Evolutionary conservation across 2,113 vertebrate genomes (phyloP), one percentile per base, ranked within the genome.

Genomic region (Noturus placidus): DNA sequence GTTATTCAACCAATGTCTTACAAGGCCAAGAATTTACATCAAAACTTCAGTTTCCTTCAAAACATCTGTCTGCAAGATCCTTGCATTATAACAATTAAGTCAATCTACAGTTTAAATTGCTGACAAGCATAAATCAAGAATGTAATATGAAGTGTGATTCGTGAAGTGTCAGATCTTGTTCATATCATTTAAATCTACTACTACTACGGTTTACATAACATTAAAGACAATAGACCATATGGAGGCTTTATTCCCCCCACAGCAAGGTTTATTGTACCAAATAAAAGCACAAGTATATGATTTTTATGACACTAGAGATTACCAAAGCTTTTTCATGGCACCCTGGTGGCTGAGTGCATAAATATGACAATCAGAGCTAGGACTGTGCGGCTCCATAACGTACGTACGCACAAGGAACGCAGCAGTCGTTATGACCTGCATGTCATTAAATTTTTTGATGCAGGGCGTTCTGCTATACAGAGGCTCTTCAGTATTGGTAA

Each of bases 221-320:
- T 90, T 91, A 93, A 92, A 91, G 83, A 91, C 90, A 93, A 92
- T 90, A 89, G 91, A 92, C 91, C 94, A 94, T 94, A 94, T 94
- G 93, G 93, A 88, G 9, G 88, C 95, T 95, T 95, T 94, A 95
- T 95, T 92, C 90, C 92, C 93, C 90, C 87, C 89, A 86, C 85
- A 89, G 92, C 87, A 82, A 91, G 90, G 89, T 94, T 95, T 94
- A 94, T 90, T 89, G 90, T 89, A 42, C 90, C 91, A 93, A 92
- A 93, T 94, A 95, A 95, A 95, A 95, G 87, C 76, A 92, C 92
- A 93, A 90, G 92, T 89, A 93, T 92, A 92, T 91, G 91, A 92
- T 87, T 94, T 94, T 95, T 93, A 95, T 91, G 93, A 91, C 92
- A 90, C 92, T 88, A 89, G 86, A 91, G 94, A 95, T 94, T 92